phyloP scores from a whole-genome alignment of 2,113 vertebrate genomes.

The Gorsachius goisagi region DNA sequence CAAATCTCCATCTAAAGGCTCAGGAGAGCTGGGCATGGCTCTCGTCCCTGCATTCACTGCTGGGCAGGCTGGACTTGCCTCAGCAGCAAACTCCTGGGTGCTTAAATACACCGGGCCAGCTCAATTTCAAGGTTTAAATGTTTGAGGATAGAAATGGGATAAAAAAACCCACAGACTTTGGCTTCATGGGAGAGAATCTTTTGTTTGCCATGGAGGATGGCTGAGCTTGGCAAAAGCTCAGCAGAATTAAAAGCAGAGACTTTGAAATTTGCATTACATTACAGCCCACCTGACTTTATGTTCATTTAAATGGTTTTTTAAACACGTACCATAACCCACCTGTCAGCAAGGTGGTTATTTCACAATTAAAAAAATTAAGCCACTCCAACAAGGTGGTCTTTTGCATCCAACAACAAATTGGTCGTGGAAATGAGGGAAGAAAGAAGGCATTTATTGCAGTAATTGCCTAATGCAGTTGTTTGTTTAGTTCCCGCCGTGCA shows the following conservation, averaged over 20 bases:
- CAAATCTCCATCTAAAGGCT: not conserved
- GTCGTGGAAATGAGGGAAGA: not conserved
- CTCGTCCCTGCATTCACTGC: not conserved
- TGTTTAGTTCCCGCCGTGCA: not conserved
- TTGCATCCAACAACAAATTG: not conserved
- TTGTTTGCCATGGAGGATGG: not conserved
- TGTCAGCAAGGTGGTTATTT: constrained; percentile 5
- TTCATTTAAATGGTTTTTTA: constrained; percentile 4
- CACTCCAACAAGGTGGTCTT: not conserved
- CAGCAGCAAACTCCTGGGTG: not conserved
- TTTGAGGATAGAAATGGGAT: not conserved
- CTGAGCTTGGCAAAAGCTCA: not conserved
- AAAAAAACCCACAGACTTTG: not conserved
- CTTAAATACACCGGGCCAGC: not conserved
- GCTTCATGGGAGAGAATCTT: not conserved
- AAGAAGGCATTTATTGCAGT: constrained; percentile 18
- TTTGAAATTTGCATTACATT: constrained; percentile 1
- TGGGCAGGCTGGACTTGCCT: not conserved
- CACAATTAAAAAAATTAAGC: constrained; percentile 13
- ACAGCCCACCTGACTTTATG: not conserved
- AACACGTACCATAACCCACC: not conserved
- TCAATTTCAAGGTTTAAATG: not conserved
- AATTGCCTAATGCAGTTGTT: constrained; percentile 41
- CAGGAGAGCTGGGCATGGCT: not conserved
- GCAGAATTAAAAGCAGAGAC: not conserved